phyloP scores from a whole-genome alignment of 1,140 invertebrate genomes.

The Planococcus citri region DNA sequence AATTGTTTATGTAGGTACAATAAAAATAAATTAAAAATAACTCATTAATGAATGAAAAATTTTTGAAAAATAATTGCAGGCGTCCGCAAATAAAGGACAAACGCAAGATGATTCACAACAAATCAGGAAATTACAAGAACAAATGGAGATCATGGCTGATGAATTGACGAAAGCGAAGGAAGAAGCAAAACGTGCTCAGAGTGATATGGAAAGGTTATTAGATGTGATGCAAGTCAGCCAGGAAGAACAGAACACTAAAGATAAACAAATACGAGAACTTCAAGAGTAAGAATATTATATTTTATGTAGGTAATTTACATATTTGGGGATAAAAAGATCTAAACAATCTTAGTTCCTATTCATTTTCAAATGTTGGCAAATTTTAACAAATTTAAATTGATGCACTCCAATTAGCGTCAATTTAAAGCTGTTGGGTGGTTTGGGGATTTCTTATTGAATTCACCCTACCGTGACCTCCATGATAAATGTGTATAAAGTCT shows the following conservation, averaged over 20 bases:
- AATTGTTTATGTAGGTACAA: too few species aligned
- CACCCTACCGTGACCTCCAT: too few species aligned
- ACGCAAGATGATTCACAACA: conserved; percentile 15
- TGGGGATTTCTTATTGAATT: too few species aligned
- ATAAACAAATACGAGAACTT: conserved; percentile 86
- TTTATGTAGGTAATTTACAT: background rate
- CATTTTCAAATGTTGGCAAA: conserved; percentile 17
- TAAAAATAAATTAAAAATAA: too few species aligned
- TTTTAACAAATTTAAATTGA: conserved; percentile 19
- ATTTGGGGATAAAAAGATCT: too few species aligned
- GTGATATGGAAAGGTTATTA: conserved; percentile 78
- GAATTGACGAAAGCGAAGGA: conserved; percentile 57
- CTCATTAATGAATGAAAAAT: background rate
- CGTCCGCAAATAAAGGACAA: conserved; percentile 19
- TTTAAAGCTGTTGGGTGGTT: too few species aligned
- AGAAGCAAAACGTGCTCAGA: conserved; percentile 63
- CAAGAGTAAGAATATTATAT: conserved; percentile 64
- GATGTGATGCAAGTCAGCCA: conserved; percentile 89
- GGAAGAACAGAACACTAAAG: conserved; percentile 88
- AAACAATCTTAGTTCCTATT: background rate
- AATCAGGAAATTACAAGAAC: conserved; percentile 21
- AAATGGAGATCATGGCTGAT: conserved; percentile 54
- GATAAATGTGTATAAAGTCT: too few species aligned
- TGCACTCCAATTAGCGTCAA: too few species aligned
- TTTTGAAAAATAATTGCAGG: background rate